Evolutionary conservation across 2,888 invertebrate genomes (phyloP).

Genomic region (Tenthredo livida): DNA sequence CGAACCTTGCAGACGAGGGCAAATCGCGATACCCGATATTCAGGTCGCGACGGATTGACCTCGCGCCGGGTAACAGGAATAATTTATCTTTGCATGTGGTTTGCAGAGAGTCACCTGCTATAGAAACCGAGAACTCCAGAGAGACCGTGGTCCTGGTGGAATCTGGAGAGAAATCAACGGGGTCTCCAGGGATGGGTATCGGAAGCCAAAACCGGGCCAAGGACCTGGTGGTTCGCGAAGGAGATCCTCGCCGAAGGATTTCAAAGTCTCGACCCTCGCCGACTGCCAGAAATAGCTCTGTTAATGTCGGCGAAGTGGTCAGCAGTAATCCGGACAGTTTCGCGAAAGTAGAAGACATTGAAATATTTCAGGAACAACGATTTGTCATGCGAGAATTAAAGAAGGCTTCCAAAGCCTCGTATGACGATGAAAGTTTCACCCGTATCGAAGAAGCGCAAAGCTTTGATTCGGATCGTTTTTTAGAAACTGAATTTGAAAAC

Average conservation of each 20-base stretch:
- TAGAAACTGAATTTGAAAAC: not conserved
- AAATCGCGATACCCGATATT: conserved; percentile 33
- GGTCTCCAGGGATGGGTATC: not conserved
- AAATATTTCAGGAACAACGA: conserved; percentile 50
- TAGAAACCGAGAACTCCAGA: conserved; percentile 31
- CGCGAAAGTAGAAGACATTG: conserved; percentile 46
- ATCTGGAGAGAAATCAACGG: not conserved
- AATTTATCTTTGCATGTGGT: conserved; percentile 49
- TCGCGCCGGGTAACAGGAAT: conserved; percentile 33
- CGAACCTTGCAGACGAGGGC: conserved; percentile 40
- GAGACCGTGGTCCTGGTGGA: conserved; percentile 22
- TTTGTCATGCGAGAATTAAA: conserved; percentile 50
- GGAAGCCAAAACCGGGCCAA: not conserved
- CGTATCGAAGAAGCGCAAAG: not conserved
- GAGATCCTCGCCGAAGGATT: not conserved
- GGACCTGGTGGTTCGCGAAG: not conserved
- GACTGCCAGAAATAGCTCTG: not conserved
- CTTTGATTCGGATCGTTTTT: conserved; percentile 15
- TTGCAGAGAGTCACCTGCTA: conserved; percentile 51
- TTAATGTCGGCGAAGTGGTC: not conserved
- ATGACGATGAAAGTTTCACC: not conserved
- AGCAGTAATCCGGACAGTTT: conserved; percentile 20
- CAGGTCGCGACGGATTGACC: conserved; percentile 19
- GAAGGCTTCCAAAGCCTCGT: not conserved
- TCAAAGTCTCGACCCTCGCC: not conserved